Percentiles rank a stretch among this genome's conserved stretches.
phyloP scores from a whole-genome alignment of 2,797 vertebrate species.

The Enteromius thamalakanensis region DNA sequence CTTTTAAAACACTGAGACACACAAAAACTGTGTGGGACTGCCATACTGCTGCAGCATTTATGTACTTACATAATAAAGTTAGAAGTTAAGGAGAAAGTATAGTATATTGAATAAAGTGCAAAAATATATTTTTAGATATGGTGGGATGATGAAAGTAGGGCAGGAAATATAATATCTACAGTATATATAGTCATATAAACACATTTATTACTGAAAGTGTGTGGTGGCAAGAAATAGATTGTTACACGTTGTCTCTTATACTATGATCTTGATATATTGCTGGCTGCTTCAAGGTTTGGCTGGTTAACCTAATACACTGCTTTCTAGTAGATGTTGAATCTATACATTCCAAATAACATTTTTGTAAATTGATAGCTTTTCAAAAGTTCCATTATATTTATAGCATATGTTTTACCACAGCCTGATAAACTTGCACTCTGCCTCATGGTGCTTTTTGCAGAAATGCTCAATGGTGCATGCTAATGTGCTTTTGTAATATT shows the following conservation, averaged over 20 bases:
- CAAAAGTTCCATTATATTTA: not conserved
- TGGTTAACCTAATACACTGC: not conserved
- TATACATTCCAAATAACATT: not conserved
- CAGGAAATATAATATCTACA: not conserved
- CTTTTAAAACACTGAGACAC: not conserved
- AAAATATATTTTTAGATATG: constrained; percentile 11
- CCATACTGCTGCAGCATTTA: not conserved
- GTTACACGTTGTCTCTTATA: constrained; percentile 14
- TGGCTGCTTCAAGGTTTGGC: not conserved
- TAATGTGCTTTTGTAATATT: not conserved
- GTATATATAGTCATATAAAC: constrained; percentile 7
- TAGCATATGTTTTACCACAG: not conserved
- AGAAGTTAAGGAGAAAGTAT: not conserved
- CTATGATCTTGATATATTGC: constrained; percentile 11
- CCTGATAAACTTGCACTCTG: not conserved
- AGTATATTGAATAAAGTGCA: constrained; percentile 5
- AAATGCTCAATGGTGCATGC: constrained; percentile 1
- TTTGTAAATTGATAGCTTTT: not conserved
- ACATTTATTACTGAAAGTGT: constrained; percentile 16
- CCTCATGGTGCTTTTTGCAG: not conserved
- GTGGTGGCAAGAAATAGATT: constrained; percentile 13
- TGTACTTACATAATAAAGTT: not conserved
- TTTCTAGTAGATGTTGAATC: not conserved
- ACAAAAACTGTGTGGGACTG: not conserved
- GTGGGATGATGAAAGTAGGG: constrained; percentile 3